Evolutionary conservation across 2,888 invertebrate species (phyloP).

Genomic region (Agelastica alni): DNA sequence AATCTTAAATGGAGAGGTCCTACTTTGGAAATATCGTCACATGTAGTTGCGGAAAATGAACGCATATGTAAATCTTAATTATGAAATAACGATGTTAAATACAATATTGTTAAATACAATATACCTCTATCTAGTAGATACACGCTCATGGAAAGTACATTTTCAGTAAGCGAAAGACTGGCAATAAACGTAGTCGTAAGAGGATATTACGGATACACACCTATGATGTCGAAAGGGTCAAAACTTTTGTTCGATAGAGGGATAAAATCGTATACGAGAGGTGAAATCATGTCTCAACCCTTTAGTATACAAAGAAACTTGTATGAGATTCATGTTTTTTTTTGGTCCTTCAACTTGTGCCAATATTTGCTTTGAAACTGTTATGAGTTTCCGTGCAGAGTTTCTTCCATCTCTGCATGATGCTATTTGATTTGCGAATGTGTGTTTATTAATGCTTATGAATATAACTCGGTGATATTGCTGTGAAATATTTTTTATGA

Average conservation of each 20-base stretch:
- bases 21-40: no score
- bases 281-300: constrained; percentile 30
- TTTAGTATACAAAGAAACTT: constrained; percentile 24
- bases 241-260: constrained; percentile 28
- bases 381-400: constrained; percentile 11
- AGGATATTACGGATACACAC: constrained; percentile 17
- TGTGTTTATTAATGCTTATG: no score
- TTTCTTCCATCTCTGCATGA: background rate
- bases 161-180: constrained; percentile 31
- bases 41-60: no score
- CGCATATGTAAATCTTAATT: no score
- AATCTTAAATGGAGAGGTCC: no score
- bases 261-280: constrained; percentile 25
- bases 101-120: no score
- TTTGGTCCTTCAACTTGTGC: constrained; percentile 10
- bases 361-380: constrained; percentile 22
- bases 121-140: no score
- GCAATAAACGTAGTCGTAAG: constrained; percentile 26
- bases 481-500: no score
- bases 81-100: no score
- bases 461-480: no score
- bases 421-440: no score
- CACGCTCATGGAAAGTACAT: background rate
- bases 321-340: constrained; percentile 25
- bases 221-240: constrained; percentile 28